Conservation (phyloP, 2,888 invertebrate genomes). For the Eristalis intricaria region DNA sequence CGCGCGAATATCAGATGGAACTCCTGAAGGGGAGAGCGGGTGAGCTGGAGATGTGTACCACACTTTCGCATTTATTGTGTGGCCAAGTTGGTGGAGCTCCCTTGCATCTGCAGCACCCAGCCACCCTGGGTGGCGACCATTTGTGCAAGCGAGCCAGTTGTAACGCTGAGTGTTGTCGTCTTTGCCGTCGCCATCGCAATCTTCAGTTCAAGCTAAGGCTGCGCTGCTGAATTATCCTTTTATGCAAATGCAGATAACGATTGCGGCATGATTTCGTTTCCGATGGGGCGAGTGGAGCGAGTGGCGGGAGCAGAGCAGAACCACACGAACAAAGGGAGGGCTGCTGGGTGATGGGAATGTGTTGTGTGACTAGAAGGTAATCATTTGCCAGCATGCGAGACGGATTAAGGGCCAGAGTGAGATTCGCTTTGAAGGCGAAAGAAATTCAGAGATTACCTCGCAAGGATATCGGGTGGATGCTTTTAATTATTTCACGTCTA, state of each 20-base stretch:
- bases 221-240: constrained; percentile 74
- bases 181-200: constrained; percentile 15
- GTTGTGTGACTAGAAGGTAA: constrained; percentile 59
- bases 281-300: constrained; percentile 1
- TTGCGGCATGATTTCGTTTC: constrained; percentile 65
- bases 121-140: background rate
- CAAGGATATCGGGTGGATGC: constrained; percentile 51
- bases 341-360: background rate
- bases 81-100: constrained; percentile 5
- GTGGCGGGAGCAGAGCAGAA: background rate
- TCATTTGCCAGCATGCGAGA: constrained; percentile 66
- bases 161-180: constrained; percentile 26
- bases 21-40: background rate
- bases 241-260: constrained; percentile 75
- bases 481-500: constrained; percentile 69
- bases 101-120: background rate
- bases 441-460: constrained; percentile 29
- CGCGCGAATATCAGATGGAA: constrained; percentile 63
- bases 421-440: constrained; percentile 35
- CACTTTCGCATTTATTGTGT: constrained; percentile 58
- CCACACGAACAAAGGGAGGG: constrained; percentile 4
- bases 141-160: background rate
- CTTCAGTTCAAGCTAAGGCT: constrained; percentile 59
- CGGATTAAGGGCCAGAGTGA: constrained; percentile 63
- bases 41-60: constrained; percentile 32